Evolutionary conservation across 2,113 vertebrate genomes (phyloP), one percentile per base, ranked within the genome.

Genomic region (Nannospalax galili): DNA sequence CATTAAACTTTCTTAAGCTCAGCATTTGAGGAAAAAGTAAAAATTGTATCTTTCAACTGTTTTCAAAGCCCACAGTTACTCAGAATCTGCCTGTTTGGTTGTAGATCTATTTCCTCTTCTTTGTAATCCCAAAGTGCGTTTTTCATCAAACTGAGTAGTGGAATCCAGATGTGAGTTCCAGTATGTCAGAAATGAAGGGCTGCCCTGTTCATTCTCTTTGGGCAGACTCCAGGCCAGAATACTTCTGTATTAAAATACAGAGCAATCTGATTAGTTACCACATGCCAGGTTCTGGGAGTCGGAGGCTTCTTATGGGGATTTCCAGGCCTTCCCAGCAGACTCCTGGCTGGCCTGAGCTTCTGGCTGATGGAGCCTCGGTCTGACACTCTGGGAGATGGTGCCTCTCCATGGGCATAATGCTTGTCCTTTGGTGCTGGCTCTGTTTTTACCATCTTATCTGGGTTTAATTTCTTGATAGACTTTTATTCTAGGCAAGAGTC

Each of bases 371-470:
- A 42, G 67, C 60, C 7, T 30, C 1, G 1, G 28, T 62, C 32
- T n/a, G 65, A 26, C 22, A 56, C 32, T 22, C 32, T 20, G 0
- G 30, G 14, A 30, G 64, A 8, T 24, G 28, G 26, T 10, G 7
- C 48, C 8, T 90, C 67, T 90, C 67, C 20, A 22, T 56, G 60
- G 58, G 17, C 77, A 56, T 64, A 35, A 1, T 10, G 69, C 24
- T 10, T 32, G 60, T 52, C 64, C 19, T 77, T 69, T 45, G 69
- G 7, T 77, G 32, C 15, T 52, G 35, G 28, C 62, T 95, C 30
- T 88, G 28, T 81, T 48, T 30, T 92, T 35, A 40, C 37, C 48
- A 79, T 93, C 60, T 52, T 64, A 82, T 88, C 86, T 84, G 75
- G 58, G 32, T 85, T 48, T 30, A 40, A 48, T 95, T 92, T 92